Evolutionary conservation across 2,113 vertebrate species (phyloP).

Genomic region (Xiphophorus hellerii): DNA sequence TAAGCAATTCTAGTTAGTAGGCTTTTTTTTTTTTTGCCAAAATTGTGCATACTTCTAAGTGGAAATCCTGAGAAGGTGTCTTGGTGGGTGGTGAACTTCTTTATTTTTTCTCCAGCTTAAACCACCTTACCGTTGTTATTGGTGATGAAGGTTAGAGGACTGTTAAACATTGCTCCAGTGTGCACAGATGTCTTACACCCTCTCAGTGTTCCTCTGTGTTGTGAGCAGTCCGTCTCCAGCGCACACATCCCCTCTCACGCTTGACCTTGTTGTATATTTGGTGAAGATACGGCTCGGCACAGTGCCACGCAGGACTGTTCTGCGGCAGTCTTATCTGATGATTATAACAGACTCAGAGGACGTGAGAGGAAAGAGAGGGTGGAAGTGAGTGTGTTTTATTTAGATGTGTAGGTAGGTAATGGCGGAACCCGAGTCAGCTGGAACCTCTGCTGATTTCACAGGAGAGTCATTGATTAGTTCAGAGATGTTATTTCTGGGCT

Average conservation of each 20-base stretch:
- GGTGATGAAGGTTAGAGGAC: no score
- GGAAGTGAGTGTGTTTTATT: background rate
- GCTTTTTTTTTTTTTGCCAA: no score
- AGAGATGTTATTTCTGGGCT: conserved; percentile 68
- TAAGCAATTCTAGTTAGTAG: no score
- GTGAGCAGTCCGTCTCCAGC: background rate
- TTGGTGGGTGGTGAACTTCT: no score
- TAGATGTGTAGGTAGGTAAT: background rate
- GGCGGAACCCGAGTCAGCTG: conserved; percentile 20
- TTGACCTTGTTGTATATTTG: conserved; percentile 37
- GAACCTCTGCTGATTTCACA: conserved; percentile 30
- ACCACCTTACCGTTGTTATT: no score
- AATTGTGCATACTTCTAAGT: no score
- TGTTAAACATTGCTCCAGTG: no score
- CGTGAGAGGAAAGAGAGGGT: background rate
- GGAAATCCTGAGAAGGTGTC: no score
- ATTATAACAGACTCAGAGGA: conserved; percentile 56
- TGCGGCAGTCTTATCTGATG: conserved; percentile 62
- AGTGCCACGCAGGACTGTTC: conserved; percentile 32
- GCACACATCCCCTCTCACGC: conserved; percentile 16
- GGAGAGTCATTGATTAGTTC: conserved; percentile 33
- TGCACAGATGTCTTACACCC: conserved; percentile 16
- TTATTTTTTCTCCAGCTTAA: no score
- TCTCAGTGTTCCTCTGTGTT: background rate
- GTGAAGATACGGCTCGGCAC: conserved; percentile 47